Conservation (phyloP, 2,113 vertebrate species). For the Spizaetus ornatus region DNA sequence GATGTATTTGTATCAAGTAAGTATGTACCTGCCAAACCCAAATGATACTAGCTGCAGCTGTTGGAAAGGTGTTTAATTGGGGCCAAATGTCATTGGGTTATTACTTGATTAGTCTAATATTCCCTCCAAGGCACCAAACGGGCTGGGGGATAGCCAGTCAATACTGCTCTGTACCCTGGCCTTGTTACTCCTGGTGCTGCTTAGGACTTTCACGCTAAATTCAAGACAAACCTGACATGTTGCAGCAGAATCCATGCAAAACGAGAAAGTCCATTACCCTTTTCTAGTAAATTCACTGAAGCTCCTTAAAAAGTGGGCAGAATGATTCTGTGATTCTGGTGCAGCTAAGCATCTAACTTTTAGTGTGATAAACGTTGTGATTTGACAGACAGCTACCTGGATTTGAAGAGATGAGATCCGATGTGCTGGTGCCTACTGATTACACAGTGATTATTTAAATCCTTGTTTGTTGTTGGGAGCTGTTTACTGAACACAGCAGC, state of each 20-base stretch:
- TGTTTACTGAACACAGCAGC: conserved; percentile 60
- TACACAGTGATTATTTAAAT: conserved; percentile 73
- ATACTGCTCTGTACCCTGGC: neutral
- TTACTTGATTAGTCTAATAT: neutral
- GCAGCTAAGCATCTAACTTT: neutral
- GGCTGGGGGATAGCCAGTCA: neutral
- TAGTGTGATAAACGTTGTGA: neutral
- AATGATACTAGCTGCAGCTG: neutral
- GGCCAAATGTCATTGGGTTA: neutral
- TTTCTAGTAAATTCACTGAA: neutral
- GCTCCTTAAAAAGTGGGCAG: neutral
- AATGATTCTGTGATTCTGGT: neutral
- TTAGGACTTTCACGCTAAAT: neutral
- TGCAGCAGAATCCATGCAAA: neutral
- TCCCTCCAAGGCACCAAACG: neutral
- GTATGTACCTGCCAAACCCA: neutral
- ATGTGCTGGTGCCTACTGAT: conserved; percentile 64
- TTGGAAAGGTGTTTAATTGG: neutral
- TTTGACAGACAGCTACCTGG: conserved; percentile 50
- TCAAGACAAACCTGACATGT: neutral
- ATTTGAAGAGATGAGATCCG: conserved; percentile 37
- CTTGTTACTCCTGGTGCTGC: neutral
- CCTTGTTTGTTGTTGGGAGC: conserved; percentile 57
- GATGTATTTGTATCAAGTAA: neutral
- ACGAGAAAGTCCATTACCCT: neutral